Conservation (phyloP, 2,888 invertebrate species). For the Drosophila incognita region DNA sequence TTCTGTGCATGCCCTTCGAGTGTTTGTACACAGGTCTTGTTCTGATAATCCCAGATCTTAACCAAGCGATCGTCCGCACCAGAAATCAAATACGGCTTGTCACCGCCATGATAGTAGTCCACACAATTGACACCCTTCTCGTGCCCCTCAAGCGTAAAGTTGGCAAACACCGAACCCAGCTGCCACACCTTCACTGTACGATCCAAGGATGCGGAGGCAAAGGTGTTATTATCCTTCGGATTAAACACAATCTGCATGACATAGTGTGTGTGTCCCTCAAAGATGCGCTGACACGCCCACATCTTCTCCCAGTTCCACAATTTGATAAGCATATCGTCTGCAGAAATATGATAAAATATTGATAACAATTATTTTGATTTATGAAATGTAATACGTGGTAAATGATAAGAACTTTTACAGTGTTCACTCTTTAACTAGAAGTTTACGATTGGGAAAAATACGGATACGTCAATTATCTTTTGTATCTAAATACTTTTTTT, state of each 20-base stretch:
- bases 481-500: background rate
- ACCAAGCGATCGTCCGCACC: slow-evolving; percentile 99
- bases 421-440: background rate
- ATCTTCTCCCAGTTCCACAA: slow-evolving; percentile 99
- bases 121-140: slow-evolving; percentile 99
- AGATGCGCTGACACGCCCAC: slow-evolving; percentile 99
- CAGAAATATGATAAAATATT: slow-evolving; percentile 23
- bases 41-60: slow-evolving; percentile 99
- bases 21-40: slow-evolving; percentile 99
- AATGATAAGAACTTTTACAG: background rate
- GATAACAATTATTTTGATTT: background rate
- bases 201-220: slow-evolving; percentile 99
- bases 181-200: slow-evolving; percentile 99
- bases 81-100: slow-evolving; percentile 99
- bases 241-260: slow-evolving; percentile 99
- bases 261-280: slow-evolving; percentile 99
- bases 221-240: slow-evolving; percentile 99
- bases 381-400: slow-evolving; percentile 2
- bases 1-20: slow-evolving; percentile 99
- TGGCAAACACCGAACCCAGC: slow-evolving; percentile 97
- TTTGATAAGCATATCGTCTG: slow-evolving; percentile 99
- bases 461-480: background rate
- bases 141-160: slow-evolving; percentile 99
- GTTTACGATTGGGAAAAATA: background rate
- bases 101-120: slow-evolving; percentile 99